Conservation (phyloP, 2,113 vertebrate species). For the Phaetusa simplex region DNA sequence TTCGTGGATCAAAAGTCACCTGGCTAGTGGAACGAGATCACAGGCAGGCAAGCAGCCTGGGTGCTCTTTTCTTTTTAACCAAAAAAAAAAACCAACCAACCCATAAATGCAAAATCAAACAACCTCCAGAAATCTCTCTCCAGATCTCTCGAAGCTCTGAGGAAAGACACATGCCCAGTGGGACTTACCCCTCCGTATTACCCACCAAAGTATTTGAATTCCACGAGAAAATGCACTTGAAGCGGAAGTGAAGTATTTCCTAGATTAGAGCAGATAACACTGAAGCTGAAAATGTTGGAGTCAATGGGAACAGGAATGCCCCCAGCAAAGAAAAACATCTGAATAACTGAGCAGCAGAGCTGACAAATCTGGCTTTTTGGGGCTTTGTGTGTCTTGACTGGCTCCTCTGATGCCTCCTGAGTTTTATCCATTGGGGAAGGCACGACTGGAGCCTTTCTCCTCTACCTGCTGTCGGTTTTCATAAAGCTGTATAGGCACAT, state of each 20-base stretch:
- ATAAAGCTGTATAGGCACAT: background rate
- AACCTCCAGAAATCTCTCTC: background rate
- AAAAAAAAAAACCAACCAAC: background rate
- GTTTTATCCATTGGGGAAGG: background rate
- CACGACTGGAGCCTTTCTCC: background rate
- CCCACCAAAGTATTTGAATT: background rate
- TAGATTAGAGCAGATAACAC: background rate
- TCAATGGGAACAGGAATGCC: background rate
- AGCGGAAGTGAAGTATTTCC: conserved; percentile 6
- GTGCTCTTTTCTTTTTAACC: background rate
- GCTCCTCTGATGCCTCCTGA: background rate
- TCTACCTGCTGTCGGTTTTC: background rate
- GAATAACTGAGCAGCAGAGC: background rate
- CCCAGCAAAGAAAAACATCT: background rate
- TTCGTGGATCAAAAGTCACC: background rate
- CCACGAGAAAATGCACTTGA: background rate
- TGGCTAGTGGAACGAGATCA: background rate
- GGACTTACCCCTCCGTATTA: background rate
- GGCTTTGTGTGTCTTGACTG: background rate
- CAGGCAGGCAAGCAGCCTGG: background rate
- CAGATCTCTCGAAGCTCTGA: background rate
- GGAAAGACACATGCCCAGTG: background rate
- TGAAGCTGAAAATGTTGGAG: background rate
- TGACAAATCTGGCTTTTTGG: background rate
- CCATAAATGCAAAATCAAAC: background rate